Conservation (phyloP, 2,797 vertebrate genomes). For the Takifugu ocellatus region DNA sequence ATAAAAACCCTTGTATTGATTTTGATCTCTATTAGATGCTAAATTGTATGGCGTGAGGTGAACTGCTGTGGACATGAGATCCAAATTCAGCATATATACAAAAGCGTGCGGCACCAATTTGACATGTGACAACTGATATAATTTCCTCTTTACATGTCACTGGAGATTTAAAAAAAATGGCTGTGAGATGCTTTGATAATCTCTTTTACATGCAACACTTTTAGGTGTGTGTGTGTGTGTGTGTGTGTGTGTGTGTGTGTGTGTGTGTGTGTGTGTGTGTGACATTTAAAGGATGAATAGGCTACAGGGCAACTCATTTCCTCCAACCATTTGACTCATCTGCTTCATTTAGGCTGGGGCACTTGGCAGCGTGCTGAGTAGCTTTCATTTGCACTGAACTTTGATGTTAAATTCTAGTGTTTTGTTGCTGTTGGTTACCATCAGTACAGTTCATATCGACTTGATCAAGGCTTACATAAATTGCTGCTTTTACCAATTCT, state of each 20-base stretch:
- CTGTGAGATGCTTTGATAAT: conserved; percentile 29
- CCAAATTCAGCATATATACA: conserved; percentile 5
- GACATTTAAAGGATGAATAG: conserved; percentile 63
- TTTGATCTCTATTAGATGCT: too few species aligned
- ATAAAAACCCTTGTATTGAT: too few species aligned
- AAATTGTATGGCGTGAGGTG: too few species aligned
- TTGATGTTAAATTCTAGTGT: conserved; percentile 20
- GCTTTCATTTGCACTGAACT: conserved; percentile 35
- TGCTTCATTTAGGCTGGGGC: conserved; percentile 52
- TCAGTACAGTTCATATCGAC: too few species aligned
- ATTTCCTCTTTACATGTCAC: conserved; percentile 15
- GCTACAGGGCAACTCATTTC: conserved; percentile 50
- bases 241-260: conserved; percentile 12
- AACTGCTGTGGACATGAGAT: background rate
- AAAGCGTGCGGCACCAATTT: conserved; percentile 9
- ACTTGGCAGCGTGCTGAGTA: conserved; percentile 39
- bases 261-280: conserved; percentile 26
- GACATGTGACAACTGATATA: conserved; percentile 39
- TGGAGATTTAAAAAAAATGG: conserved; percentile 20
- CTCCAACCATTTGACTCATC: conserved; percentile 65
- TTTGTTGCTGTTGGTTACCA: too few species aligned
- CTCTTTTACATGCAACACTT: conserved; percentile 28
- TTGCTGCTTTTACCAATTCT: too few species aligned
- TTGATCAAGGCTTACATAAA: too few species aligned
- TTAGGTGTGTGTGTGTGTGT: background rate